phyloP scores from a whole-genome alignment of 2,888 invertebrate species.

The Autographa gamma region DNA sequence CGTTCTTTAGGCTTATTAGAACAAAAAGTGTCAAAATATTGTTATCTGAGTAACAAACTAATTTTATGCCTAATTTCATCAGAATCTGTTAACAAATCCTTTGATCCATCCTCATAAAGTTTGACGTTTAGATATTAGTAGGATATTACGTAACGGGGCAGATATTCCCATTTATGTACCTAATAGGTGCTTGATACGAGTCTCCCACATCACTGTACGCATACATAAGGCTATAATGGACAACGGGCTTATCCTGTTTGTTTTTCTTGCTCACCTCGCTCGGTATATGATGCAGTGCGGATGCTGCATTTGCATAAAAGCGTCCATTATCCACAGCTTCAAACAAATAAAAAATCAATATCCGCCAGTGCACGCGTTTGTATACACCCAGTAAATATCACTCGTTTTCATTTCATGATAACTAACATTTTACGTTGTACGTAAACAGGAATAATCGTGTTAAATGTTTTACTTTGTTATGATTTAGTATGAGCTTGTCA shows the following conservation, averaged over 20 bases:
- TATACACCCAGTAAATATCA: slow-evolving; percentile 50
- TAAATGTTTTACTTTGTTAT: slow-evolving; percentile 4
- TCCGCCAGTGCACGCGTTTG: slow-evolving; percentile 61
- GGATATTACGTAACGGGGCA: slow-evolving; percentile 14
- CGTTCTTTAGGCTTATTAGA: background rate
- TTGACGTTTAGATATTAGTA: background rate
- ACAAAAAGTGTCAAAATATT: too few species aligned
- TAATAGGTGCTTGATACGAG: slow-evolving; percentile 26
- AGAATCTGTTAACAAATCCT: background rate
- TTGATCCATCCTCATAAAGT: background rate
- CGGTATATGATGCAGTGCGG: slow-evolving; percentile 83
- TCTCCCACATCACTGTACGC: slow-evolving; percentile 9
- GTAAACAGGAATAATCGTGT: slow-evolving; percentile 27
- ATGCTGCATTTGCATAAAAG: slow-evolving; percentile 87
- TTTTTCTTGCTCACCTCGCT: slow-evolving; percentile 61
- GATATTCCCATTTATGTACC: slow-evolving; percentile 21
- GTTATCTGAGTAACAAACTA: too few species aligned
- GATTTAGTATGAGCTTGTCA: slow-evolving; percentile 28
- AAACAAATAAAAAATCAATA: slow-evolving; percentile 86
- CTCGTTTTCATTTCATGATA: slow-evolving; percentile 36
- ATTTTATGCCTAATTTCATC: too few species aligned
- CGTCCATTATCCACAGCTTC: slow-evolving; percentile 83
- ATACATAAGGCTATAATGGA: slow-evolving; percentile 38
- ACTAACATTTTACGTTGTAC: slow-evolving; percentile 14
- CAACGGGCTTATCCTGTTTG: slow-evolving; percentile 60